Evolutionary conservation across 2,797 vertebrate genomes (phyloP), one percentile per base, ranked within the genome.

Genomic region (Gila robusta): DNA sequence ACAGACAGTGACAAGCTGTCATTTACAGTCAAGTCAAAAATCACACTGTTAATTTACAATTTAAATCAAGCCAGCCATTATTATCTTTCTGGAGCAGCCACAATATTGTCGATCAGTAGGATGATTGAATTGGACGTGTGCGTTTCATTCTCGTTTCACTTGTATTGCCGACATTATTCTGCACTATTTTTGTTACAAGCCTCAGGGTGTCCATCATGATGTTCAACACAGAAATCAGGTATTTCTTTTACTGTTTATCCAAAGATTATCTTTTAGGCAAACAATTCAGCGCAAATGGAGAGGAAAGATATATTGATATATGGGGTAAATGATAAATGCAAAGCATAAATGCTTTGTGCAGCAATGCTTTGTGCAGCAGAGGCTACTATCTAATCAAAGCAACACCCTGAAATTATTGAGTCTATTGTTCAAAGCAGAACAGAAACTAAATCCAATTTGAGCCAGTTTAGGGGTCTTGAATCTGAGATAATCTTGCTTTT

Each of bases 381-480:
- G 5, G 35, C 7, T 59, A 28, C 47, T 84, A 70, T 79, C 49
- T 70, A 78, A 84, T 78, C 37, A 84, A 70, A 79, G 37, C 74
- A 56, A 41, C 64, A 78, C 17, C 44, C n/a, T 69, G 47, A 44
- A 64, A 66, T 70, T 78, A 84, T 78, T 84, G 83, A 70, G 17
- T 78, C 82, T 23, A 84, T 84, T 78, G 83, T 84, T 84, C 83
- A 70, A 84, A 84, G 64, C 21, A 69, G 59, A 77, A 67, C 73
- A 78, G 64, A 54, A 56, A 56, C 44, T 16, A 21, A 78, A 84
- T 78, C 47, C 64, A 70, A 84, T 84, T 81, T n/a, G 23, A 84
- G 72, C 62, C 59, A 69, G 73, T 76, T 32, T 70, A 79, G 28
- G 47, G 64, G 11, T 69, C 47, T 28, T 78, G 47, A 39, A 70